These are phyloP conservation scores for Larimichthys crocea DNA, from an alignment of 2,113 vertebrate genomes.

Conservation along the genomic window DNA sequence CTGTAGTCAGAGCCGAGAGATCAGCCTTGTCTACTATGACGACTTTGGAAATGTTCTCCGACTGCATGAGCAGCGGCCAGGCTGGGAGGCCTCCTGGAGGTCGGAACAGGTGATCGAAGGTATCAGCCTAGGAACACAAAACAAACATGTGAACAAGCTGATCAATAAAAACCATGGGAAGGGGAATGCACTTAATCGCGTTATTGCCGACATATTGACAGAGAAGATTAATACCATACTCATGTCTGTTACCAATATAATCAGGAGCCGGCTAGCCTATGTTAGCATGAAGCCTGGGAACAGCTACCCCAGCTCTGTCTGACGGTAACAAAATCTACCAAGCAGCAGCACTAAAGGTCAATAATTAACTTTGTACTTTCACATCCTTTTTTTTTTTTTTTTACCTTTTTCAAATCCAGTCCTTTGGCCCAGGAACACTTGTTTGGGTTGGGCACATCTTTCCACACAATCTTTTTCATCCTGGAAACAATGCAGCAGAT, in stretches of 20 bases:
- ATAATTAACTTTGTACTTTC: too few relatives aligned
- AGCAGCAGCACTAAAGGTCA: too few relatives aligned
- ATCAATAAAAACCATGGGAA: neutral
- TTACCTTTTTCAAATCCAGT: conserved; percentile 93
- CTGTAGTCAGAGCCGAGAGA: conserved; percentile 57
- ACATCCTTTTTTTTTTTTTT: neutral
- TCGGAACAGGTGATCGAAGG: conserved; percentile 89
- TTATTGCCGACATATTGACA: too few relatives aligned
- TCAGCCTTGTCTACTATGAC: conserved; percentile 82
- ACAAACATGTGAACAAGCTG: neutral
- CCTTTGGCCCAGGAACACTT: conserved; percentile 97
- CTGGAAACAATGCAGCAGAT: conserved; percentile 79
- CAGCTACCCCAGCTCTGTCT: too few relatives aligned
- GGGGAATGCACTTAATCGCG: too few relatives aligned
- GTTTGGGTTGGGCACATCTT: conserved; percentile 95
- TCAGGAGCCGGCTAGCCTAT: too few relatives aligned
- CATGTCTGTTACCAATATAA: too few relatives aligned
- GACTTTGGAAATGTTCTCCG: conserved; percentile 88
- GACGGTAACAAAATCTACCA: too few relatives aligned
- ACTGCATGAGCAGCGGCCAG: conserved; percentile 88
- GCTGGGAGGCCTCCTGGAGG: conserved; percentile 80
- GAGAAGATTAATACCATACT: too few relatives aligned
- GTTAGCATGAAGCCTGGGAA: too few relatives aligned
- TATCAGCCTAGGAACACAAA: conserved; percentile 84
- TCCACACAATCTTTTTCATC: conserved; percentile 94